Evolutionary conservation across 1,140 invertebrate genomes (phyloP).

Genomic region (Eurytemora carolleeae): DNA sequence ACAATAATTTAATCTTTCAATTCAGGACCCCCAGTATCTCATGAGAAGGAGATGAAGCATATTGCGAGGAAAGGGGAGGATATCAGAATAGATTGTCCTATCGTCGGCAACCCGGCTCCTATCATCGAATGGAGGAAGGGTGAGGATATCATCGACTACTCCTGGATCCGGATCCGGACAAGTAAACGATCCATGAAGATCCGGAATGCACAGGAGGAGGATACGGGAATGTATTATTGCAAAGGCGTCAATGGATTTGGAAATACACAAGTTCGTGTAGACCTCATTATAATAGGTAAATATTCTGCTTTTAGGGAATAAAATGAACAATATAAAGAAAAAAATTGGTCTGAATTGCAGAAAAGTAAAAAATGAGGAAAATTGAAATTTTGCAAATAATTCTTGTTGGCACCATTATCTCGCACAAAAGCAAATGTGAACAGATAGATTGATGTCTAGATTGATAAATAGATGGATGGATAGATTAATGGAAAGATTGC

Average conservation of each 20-base stretch:
- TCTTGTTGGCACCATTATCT: no score
- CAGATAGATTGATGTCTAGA: no score
- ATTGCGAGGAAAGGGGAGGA: slow-evolving; percentile 19
- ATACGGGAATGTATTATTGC: slow-evolving; percentile 20
- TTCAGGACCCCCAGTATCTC: slow-evolving; percentile 8
- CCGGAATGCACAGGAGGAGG: neutral
- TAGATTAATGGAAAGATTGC: no score
- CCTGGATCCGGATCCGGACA: neutral
- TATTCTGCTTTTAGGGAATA: no score
- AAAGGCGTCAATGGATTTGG: slow-evolving; percentile 22
- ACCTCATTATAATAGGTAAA: neutral
- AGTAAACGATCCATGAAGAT: neutral
- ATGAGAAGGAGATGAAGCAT: slow-evolving; percentile 1
- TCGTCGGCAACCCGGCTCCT: slow-evolving; percentile 20
- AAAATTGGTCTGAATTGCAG: no score
- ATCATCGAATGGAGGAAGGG: slow-evolving; percentile 22
- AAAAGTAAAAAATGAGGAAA: no score
- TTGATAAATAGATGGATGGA: no score
- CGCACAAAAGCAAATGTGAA: no score
- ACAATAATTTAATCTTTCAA: no score
- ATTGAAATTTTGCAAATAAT: no score
- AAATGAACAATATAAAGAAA: no score
- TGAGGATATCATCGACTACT: neutral
- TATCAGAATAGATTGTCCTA: slow-evolving; percentile 22
- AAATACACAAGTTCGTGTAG: neutral